Percentiles rank a stretch among this genome's conserved stretches.
phyloP scores from a whole-genome alignment of 2,888 invertebrate genomes.

The Tigriopus californicus region DNA sequence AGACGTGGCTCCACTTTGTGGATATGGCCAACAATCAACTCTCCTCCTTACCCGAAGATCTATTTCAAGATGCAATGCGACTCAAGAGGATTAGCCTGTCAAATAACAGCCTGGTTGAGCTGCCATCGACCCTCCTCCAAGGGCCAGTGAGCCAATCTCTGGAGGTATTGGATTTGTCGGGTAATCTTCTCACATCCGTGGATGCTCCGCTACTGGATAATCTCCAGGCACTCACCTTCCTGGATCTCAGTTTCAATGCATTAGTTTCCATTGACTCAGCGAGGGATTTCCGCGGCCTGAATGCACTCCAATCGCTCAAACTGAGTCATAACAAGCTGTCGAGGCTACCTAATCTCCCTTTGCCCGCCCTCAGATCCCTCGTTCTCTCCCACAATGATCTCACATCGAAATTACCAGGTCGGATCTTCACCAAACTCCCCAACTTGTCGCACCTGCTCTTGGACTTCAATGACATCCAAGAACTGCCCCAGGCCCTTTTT shows the following conservation, averaged over 20 bases:
- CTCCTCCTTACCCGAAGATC: slow-evolving; percentile 48
- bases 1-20: slow-evolving; percentile 28
- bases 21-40: slow-evolving; percentile 32
- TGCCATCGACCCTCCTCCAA: slow-evolving; percentile 48
- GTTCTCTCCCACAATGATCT: slow-evolving; percentile 31
- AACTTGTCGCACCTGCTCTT: slow-evolving; percentile 45
- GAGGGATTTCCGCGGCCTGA: slow-evolving; percentile 30
- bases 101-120: slow-evolving; percentile 23
- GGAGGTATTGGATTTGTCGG: slow-evolving; percentile 58
- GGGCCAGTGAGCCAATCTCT: slow-evolving; percentile 53
- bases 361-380: slow-evolving; percentile 49
- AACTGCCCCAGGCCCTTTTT: slow-evolving; percentile 51
- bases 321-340: slow-evolving; percentile 65
- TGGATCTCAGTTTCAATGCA: slow-evolving; percentile 74
- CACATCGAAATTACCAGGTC: slow-evolving; percentile 20
- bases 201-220: slow-evolving; percentile 54
- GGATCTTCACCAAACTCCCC: slow-evolving; percentile 31
- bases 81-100: slow-evolving; percentile 23
- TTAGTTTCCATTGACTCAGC: slow-evolving; percentile 47
- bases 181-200: slow-evolving; percentile 53
- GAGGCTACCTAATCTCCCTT: slow-evolving; percentile 36
- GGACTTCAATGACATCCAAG: slow-evolving; percentile 56
- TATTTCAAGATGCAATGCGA: slow-evolving; percentile 46
- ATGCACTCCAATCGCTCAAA: slow-evolving; percentile 58
- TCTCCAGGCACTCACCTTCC: slow-evolving; percentile 61